Conservation (phyloP, 2,888 invertebrate species). For the Odontothrips loti region DNA sequence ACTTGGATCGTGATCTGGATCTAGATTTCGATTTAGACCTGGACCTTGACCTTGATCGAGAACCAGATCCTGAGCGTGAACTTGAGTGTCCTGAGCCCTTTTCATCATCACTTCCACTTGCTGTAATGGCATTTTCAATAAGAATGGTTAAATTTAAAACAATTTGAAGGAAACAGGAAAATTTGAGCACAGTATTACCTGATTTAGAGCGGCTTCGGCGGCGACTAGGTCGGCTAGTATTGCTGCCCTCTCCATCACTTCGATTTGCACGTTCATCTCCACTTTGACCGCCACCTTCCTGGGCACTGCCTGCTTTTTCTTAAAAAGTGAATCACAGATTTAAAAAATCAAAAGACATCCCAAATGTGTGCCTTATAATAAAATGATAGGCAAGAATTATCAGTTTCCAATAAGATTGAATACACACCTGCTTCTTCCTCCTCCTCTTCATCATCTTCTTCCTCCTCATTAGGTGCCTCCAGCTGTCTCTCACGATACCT, state of each 20-base stretch:
- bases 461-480: conserved; percentile 73
- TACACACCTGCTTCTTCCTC: conserved; percentile 40
- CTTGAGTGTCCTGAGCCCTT: conserved; percentile 9
- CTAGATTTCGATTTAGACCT: neutral
- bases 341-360: no score
- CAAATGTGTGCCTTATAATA: neutral
- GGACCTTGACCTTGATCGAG: conserved; percentile 28
- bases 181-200: neutral
- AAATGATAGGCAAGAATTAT: neutral
- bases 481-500: conserved; percentile 80
- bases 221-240: neutral
- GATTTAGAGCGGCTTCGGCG: neutral
- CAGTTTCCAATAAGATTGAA: neutral
- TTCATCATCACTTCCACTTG: conserved; percentile 30
- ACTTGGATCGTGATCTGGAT: neutral
- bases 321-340: conserved; percentile 14
- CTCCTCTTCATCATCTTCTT: conserved; percentile 51
- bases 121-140: neutral
- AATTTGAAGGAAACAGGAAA: no score
- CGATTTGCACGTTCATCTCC: conserved; percentile 36
- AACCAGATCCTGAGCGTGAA: conserved; percentile 28
- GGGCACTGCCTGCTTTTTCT: conserved; percentile 30
- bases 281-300: conserved; percentile 36
- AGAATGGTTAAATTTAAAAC: no score
- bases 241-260: conserved; percentile 34